Evolutionary conservation across 2,113 vertebrate species (phyloP), one percentile per base, ranked within the genome.

Genomic region (Elgaria multicarinata): DNA sequence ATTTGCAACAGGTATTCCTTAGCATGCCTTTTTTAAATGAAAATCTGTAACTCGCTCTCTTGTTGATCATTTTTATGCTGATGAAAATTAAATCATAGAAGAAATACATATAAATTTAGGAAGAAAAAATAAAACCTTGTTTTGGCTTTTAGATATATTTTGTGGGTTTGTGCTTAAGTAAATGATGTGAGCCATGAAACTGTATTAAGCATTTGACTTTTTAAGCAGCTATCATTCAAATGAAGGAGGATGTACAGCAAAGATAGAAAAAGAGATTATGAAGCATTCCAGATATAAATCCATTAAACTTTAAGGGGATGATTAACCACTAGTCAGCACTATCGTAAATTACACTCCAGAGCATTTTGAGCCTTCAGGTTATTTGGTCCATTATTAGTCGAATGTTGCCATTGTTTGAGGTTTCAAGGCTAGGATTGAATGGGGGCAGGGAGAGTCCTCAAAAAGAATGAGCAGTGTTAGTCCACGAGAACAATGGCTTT

Each of bases 1-100:
- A 90, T 99, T 99, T 97, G 99, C 99, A 92, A 99, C 99, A 98
- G 99, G 99, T 99, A 58, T 79, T 92, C 36, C 84, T 74, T 74
- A 44, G 12, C 42, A 4, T 62, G 0, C 79, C 87, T 26, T 79
- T 77, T 36, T 64, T 66, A 62, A 66, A 58, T n/a, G 20, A 89
- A 3, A 69, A 85, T 39, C 22, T 89, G n/a, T 53, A 69, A 85
- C 1, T 6, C 50, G 12, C 74, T 9, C 71, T 36, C 10, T 78
- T 79, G 10, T 77, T 64, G 50, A 90, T 33, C 64, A 72, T 69
- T 33, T 87, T 33, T 50, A 53, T 18, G 28, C 28, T 14, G 55
- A 50, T 78, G n/a, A 77, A 44, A 7, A 46, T n/a, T 31, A 44
- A 78, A 44, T 76, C 64, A 78, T 22, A 46, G 9, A 16, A 46